These are phyloP conservation scores for Galeruca laticollis DNA, from an alignment of 2,888 invertebrate species.

Conservation along the genomic window DNA sequence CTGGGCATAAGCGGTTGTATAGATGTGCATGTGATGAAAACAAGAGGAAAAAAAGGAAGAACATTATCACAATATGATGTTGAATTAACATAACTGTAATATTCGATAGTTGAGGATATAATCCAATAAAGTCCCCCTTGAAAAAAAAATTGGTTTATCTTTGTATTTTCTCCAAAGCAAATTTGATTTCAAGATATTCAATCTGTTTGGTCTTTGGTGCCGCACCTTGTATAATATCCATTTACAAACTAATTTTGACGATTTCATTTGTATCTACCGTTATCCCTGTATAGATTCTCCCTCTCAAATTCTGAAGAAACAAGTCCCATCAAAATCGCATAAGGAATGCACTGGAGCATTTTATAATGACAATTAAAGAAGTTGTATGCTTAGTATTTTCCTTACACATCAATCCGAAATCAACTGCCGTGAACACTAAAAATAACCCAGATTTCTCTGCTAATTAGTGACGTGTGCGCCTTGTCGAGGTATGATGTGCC, in stretches of 20 bases:
- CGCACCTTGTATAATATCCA: no score
- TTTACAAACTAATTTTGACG: neutral
- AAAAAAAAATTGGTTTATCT: no score
- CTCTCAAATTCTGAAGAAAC: constrained; percentile 44
- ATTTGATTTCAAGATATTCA: no score
- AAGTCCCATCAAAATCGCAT: constrained; percentile 54
- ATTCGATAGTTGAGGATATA: no score
- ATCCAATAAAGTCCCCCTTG: no score
- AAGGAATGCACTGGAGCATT: constrained; percentile 53
- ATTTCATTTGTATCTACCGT: neutral
- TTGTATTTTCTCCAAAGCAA: no score
- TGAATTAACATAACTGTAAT: no score
- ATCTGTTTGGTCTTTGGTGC: no score
- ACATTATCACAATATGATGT: no score
- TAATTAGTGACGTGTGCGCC: constrained; percentile 61
- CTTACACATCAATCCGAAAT: constrained; percentile 55
- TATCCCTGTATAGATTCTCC: constrained; percentile 14
- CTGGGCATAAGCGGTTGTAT: no score
- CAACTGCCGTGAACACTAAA: constrained; percentile 58
- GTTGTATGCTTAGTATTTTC: constrained; percentile 50
- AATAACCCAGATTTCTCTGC: constrained; percentile 63
- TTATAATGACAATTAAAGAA: constrained; percentile 53
- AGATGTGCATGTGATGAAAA: no score
- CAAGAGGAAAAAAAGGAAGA: no score
- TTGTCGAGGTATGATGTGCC: constrained; percentile 59